These are phyloP conservation scores for Noctua janthina DNA, from an alignment of 2,888 invertebrate species.

Conservation along the genomic window DNA sequence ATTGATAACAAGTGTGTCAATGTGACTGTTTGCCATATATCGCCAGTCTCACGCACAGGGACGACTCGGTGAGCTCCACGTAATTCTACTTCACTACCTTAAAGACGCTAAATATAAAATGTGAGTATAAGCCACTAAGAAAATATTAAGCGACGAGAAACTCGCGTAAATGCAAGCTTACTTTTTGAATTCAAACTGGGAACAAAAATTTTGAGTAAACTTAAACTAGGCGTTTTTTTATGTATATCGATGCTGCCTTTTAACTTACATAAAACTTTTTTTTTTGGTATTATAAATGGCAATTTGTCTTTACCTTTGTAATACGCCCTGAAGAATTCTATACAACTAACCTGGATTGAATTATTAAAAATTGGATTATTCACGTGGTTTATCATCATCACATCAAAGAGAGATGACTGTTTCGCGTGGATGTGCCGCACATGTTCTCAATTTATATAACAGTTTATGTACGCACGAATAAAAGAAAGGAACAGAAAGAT, in stretches of 20 bases:
- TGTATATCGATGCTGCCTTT: neutral
- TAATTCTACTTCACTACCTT: conserved; percentile 53
- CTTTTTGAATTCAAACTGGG: conserved; percentile 44
- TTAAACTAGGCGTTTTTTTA: neutral
- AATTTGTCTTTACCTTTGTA: neutral
- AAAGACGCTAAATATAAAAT: conserved; percentile 50
- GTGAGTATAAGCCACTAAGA: conserved; percentile 49
- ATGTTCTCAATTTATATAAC: neutral
- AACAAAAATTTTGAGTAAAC: conserved; percentile 1
- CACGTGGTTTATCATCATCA: too few relatives aligned
- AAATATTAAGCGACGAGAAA: conserved; percentile 43
- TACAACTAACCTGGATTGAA: neutral
- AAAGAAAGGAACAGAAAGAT: neutral
- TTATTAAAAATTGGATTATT: neutral
- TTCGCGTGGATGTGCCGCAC: neutral
- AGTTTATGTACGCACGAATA: neutral
- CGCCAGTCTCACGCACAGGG: conserved; percentile 4
- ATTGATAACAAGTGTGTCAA: conserved; percentile 28
- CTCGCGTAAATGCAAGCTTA: conserved; percentile 40
- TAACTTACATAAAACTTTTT: neutral
- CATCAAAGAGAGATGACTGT: neutral
- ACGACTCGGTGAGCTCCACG: conserved; percentile 26
- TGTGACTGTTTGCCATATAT: neutral
- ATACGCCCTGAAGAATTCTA: neutral
- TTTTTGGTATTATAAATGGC: neutral